A percentile compares a stretch with the other conserved stretches of the same genome.
Evolutionary conservation across 2,113 vertebrate genomes (phyloP).

Genomic region (Pseudorasbora parva): DNA sequence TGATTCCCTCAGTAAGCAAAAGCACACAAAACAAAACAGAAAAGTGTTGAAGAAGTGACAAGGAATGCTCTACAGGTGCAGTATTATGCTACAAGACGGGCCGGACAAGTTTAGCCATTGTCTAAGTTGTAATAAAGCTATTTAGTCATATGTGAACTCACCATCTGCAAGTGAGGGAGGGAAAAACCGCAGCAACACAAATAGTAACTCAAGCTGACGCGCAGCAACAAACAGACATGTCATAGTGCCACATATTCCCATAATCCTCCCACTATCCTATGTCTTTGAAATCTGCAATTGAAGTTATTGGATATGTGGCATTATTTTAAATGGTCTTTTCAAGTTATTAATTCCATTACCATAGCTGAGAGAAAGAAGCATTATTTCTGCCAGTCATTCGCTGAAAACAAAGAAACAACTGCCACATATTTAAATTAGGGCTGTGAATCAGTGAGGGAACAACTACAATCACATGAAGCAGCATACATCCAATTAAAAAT

Average conservation of each 20-base stretch:
- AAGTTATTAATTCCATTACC: neutral
- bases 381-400: neutral
- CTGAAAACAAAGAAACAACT: neutral
- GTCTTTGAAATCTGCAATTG: neutral
- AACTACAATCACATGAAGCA: no score
- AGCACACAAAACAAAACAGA: neutral
- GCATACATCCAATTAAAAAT: no score
- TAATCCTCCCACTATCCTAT: neutral
- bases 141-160: constrained; percentile 7
- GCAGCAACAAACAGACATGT: neutral
- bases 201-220: neutral
- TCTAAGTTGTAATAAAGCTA: neutral
- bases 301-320: neutral
- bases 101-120: constrained; percentile 55
- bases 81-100: constrained; percentile 51
- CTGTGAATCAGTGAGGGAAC: no score
- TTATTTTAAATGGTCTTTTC: neutral
- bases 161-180: neutral
- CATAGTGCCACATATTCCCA: neutral
- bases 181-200: neutral
- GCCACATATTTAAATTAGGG: neutral
- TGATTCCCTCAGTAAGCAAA: neutral
- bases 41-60: neutral
- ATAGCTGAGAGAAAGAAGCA: neutral
- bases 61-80: constrained; percentile 7